Conservation (phyloP, 2,797 vertebrate genomes). For the Smutsia gigantea region DNA sequence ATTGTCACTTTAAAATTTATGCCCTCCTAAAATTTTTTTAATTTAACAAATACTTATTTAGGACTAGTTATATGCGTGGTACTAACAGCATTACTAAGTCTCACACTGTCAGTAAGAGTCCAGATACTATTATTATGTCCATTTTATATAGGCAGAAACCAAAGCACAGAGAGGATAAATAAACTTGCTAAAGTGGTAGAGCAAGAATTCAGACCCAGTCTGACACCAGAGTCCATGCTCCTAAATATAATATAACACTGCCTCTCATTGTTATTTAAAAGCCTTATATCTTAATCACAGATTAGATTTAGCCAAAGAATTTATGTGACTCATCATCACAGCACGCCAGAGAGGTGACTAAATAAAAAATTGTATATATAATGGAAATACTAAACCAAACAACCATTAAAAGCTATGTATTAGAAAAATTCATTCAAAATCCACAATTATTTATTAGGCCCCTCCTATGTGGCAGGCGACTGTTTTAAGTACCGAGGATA, state of each 20-base stretch:
- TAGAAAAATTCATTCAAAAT: conserved; percentile 27
- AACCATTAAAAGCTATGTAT: conserved; percentile 38
- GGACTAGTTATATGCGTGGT: not conserved
- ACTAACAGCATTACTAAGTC: not conserved
- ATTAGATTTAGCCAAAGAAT: not conserved
- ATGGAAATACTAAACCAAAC: not conserved
- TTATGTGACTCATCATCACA: not conserved
- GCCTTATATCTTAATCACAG: not conserved
- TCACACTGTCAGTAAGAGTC: not conserved
- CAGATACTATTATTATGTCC: not conserved
- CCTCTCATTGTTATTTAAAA: conserved; percentile 34
- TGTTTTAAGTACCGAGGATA: not conserved
- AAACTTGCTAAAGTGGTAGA: not conserved
- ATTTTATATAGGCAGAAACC: not conserved
- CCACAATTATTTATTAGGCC: not conserved
- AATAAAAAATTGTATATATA: not conserved
- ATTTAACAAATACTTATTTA: not conserved
- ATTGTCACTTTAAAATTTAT: conserved; percentile 1
- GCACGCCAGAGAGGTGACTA: not conserved
- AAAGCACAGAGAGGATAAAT: not conserved
- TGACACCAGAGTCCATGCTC: not conserved
- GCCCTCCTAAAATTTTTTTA: not conserved
- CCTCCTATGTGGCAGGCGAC: not conserved
- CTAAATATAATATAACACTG: not conserved
- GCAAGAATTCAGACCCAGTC: not conserved